Base-by-base conservation (phyloP, 2,113 vertebrate genomes). In the Scolopax mira region DNA sequence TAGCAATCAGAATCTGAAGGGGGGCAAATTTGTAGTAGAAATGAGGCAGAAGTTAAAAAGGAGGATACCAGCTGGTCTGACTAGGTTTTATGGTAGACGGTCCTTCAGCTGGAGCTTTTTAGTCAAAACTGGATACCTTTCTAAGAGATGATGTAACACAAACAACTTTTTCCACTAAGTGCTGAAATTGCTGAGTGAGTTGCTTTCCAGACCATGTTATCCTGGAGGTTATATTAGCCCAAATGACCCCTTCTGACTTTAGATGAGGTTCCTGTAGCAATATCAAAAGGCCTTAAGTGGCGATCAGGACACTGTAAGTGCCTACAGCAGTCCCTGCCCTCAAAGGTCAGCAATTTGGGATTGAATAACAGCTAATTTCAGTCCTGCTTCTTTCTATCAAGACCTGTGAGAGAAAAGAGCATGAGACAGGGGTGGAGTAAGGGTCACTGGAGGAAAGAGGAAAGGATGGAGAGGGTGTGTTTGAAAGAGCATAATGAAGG, bases 61-160 rank as follows among this genome's bases (percentile, higher is more conserved):
- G 69, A 71, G 0, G 0, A 31, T 48, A 64, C 72, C 79, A 93
- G 69, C 92, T 92, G 71, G 62, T 85, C 49, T 90, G 66, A 35
- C 44, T 70, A 49, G 44, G 39, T 94, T 94, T 89, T 95, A 71
- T 92, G 69, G 69, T 74, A 93, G 91, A 91, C 83, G 87, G 23
- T 39, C 42, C 73, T 89, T 88, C 57, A 89, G 65, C 77, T 93
- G 51, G 25, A 93, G 51, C 11, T 65, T 79, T 92, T 79, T 18
- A 94, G 86, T 73, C 69, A 84, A 95, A 94, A 74, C 57, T 81
- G 57, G 46, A 13, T 64, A 44, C 73, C 72, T 81, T 80, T 90
- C 42, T 71, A 41, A 84, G 48, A 51, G 72, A 52, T 78, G 83
- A 85, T 49, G 80, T 84, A 89, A 81, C 2, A 0, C 48, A 78